Conservation (phyloP, 2,888 invertebrate species). For the Andrena chrysosceles region DNA sequence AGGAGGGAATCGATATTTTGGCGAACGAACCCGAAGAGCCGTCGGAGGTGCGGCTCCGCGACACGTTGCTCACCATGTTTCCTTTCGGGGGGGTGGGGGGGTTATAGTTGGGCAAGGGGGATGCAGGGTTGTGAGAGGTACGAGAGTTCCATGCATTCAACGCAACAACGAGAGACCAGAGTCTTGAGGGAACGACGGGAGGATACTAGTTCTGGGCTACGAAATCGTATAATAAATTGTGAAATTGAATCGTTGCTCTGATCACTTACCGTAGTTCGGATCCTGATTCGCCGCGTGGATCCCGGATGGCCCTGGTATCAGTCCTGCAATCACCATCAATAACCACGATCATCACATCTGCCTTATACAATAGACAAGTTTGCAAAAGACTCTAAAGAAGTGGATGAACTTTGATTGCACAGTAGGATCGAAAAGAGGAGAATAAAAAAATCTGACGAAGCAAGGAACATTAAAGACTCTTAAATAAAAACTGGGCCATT, state of each 20-base stretch:
- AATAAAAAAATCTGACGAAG: not conserved
- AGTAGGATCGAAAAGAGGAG: not conserved
- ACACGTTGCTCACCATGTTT: slow-evolving; percentile 69
- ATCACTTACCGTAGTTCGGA: slow-evolving; percentile 91
- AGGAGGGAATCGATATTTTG: slow-evolving; percentile 52
- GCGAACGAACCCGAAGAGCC: slow-evolving; percentile 65
- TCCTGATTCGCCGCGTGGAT: slow-evolving; percentile 90
- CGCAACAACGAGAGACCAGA: slow-evolving; percentile 84
- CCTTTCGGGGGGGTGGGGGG: slow-evolving; percentile 28
- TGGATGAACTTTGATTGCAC: not conserved
- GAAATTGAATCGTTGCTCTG: slow-evolving; percentile 63
- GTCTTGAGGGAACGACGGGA: slow-evolving; percentile 82
- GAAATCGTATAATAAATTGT: slow-evolving; percentile 77
- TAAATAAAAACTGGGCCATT: slow-evolving; percentile 61
- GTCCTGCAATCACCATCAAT: slow-evolving; percentile 86
- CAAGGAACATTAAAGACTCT: not conserved
- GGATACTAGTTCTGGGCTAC: slow-evolving; percentile 82
- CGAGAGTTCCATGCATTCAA: slow-evolving; percentile 85
- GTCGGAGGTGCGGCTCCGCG: slow-evolving; percentile 70
- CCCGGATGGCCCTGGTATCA: slow-evolving; percentile 95
- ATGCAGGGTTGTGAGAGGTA: slow-evolving; percentile 81
- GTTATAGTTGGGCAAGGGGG: slow-evolving; percentile 54
- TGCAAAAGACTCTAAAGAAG: not conserved
- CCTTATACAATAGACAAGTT: not conserved
- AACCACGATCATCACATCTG: slow-evolving; percentile 1